Percentiles rank a stretch among this genome's conserved stretches.
Evolutionary conservation across 1,140 invertebrate species (phyloP).

Genomic region (Drosophila sucinea): DNA sequence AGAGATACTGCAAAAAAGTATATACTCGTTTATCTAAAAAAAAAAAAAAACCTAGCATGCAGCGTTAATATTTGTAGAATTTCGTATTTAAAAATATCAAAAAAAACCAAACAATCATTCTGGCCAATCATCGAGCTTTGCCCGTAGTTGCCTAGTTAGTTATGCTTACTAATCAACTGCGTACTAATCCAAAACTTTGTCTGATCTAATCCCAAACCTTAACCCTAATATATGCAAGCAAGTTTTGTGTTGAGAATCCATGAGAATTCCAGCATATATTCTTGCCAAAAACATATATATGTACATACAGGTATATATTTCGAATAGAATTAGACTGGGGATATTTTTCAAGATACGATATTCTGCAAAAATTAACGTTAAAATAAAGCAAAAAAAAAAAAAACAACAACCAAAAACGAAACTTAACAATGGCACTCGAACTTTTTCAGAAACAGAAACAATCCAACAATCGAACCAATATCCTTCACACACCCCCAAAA

Average conservation of each 20-base stretch:
- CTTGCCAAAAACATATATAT: too few relatives aligned
- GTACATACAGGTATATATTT: too few relatives aligned
- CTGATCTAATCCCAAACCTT: too few relatives aligned
- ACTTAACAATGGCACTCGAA: conserved; percentile 22
- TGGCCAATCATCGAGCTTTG: not conserved
- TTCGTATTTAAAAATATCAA: conserved; percentile 71
- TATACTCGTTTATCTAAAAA: conserved; percentile 51
- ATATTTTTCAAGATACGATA: conserved; percentile 77
- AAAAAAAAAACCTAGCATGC: conserved; percentile 74
- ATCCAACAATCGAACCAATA: not conserved
- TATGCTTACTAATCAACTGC: not conserved
- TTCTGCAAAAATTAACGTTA: conserved; percentile 81
- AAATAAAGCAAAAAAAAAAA: conserved; percentile 32
- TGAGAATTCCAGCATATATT: not conserved
- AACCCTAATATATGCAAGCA: too few relatives aligned
- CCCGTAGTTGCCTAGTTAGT: not conserved
- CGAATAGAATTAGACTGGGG: not conserved
- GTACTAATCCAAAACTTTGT: not conserved
- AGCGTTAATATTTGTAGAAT: conserved; percentile 80
- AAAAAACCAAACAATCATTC: not conserved
- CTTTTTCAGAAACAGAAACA: not conserved
- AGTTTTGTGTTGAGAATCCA: not conserved
- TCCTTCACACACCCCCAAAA: not conserved
- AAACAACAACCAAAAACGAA: not conserved
- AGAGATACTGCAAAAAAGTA: not conserved